phyloP scores from a whole-genome alignment of 2,888 invertebrate species.

The Pachliopta kotzebuea region DNA sequence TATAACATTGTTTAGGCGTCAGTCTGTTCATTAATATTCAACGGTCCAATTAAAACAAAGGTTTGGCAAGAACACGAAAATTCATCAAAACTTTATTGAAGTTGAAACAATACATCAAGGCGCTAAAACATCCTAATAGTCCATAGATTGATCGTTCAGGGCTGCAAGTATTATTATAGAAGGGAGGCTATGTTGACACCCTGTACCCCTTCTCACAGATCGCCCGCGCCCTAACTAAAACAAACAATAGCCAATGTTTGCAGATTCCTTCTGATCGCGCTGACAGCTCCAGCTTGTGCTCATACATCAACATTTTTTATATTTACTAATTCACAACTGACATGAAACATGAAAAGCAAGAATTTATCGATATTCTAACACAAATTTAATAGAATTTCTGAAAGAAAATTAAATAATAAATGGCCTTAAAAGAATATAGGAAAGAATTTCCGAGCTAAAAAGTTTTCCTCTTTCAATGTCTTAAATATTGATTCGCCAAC shows the following conservation, averaged over 20 bases:
- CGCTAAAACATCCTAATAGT: slow-evolving; percentile 76
- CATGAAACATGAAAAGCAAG: too few relatives aligned
- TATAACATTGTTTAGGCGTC: slow-evolving; percentile 53
- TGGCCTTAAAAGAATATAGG: slow-evolving; percentile 39
- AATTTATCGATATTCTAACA: too few relatives aligned
- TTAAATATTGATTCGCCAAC: slow-evolving; percentile 71
- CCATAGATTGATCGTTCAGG: slow-evolving; percentile 73
- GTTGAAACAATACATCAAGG: slow-evolving; percentile 77
- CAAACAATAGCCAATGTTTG: slow-evolving; percentile 53
- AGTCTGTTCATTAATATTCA: slow-evolving; percentile 75
- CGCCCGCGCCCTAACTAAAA: slow-evolving; percentile 37
- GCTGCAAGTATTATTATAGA: slow-evolving; percentile 62
- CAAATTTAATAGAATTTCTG: too few relatives aligned
- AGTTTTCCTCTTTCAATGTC: slow-evolving; percentile 60
- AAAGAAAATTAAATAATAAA: slow-evolving; percentile 4
- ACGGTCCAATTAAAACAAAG: slow-evolving; percentile 69
- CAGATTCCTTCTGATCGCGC: slow-evolving; percentile 55
- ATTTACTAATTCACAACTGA: background rate
- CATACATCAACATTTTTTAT: background rate
- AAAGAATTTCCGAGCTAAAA: slow-evolving; percentile 45
- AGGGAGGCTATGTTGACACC: slow-evolving; percentile 54
- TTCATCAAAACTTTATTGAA: slow-evolving; percentile 80
- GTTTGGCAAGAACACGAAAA: slow-evolving; percentile 68
- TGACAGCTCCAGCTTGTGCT: slow-evolving; percentile 41
- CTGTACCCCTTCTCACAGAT: slow-evolving; percentile 37